Conservation (phyloP, 2,888 invertebrate genomes). For the Sinelater perroti region DNA sequence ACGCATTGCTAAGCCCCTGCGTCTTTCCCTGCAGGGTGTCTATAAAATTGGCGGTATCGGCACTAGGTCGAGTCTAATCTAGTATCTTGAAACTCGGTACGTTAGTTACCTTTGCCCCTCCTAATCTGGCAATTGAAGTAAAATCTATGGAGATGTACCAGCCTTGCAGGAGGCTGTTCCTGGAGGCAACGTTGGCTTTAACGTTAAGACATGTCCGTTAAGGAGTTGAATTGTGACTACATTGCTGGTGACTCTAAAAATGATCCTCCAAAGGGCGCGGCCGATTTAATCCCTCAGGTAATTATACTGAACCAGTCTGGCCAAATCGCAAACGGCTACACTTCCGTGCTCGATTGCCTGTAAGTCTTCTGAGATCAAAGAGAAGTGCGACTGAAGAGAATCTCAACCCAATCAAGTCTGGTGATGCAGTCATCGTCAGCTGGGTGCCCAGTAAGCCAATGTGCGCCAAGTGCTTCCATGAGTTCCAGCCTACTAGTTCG, state of each 20-base stretch:
- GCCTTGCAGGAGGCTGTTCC: constrained; percentile 93
- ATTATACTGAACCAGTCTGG: constrained; percentile 99
- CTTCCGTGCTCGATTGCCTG: constrained; percentile 99
- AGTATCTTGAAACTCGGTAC: constrained; percentile 94
- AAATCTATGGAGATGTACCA: constrained; percentile 99
- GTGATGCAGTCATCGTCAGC: constrained; percentile 96
- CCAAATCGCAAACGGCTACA: constrained; percentile 98
- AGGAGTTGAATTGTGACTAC: constrained; percentile 99
- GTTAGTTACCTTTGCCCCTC: constrained; percentile 97
- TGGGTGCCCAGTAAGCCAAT: constrained; percentile 97
- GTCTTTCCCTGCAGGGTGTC: too few species aligned
- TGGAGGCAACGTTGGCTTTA: constrained; percentile 99
- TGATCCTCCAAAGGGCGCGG: constrained; percentile 94
- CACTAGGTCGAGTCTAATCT: constrained; percentile 98
- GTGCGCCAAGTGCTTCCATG: constrained; percentile 99
- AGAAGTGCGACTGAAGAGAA: constrained; percentile 96
- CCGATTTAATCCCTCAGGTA: constrained; percentile 91
- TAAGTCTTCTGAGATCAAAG: constrained; percentile 98
- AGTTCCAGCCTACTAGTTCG: constrained; percentile 98
- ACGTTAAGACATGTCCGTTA: constrained; percentile 99
- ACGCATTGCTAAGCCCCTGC: too few species aligned
- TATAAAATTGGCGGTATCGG: constrained; percentile 99
- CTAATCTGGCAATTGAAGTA: constrained; percentile 93
- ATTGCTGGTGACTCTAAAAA: constrained; percentile 98
- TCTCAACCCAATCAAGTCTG: constrained; percentile 96